A percentile compares a stretch with the other conserved stretches of the same genome.
phyloP scores from a whole-genome alignment of 2,113 vertebrate species.

The Myrmecobius fasciatus region DNA sequence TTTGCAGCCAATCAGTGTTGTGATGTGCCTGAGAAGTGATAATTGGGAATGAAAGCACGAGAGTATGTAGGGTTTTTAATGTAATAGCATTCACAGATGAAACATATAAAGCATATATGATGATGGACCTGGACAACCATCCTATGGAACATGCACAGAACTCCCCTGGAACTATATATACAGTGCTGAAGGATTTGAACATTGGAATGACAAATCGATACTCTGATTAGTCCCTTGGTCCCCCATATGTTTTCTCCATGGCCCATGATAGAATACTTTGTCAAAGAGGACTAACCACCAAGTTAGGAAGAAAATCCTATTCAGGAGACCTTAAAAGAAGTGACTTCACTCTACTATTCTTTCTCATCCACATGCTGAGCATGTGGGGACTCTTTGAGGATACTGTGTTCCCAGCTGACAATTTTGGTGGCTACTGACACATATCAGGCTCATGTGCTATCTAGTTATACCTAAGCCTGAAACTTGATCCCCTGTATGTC shows the following conservation, averaged over 20 bases:
- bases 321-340: neutral
- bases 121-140: neutral
- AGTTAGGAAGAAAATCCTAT: neutral
- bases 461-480: neutral
- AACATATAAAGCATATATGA: neutral
- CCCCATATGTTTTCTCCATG: neutral
- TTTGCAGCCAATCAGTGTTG: neutral
- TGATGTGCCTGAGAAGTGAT: neutral
- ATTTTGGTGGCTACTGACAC: neutral
- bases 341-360: neutral
- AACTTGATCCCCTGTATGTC: neutral
- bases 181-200: neutral
- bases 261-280: neutral
- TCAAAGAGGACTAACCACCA: neutral
- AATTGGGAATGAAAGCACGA: neutral
- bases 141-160: neutral
- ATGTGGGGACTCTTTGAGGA: neutral
- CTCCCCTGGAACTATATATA: neutral
- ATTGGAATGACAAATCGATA: neutral
- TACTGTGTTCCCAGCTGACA: neutral
- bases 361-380: neutral
- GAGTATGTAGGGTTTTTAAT: neutral
- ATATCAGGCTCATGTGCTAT: neutral
- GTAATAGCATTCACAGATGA: neutral
- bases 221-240: neutral